phyloP scores from a whole-genome alignment of 2,113 vertebrate species.

The Talpa occidentalis region DNA sequence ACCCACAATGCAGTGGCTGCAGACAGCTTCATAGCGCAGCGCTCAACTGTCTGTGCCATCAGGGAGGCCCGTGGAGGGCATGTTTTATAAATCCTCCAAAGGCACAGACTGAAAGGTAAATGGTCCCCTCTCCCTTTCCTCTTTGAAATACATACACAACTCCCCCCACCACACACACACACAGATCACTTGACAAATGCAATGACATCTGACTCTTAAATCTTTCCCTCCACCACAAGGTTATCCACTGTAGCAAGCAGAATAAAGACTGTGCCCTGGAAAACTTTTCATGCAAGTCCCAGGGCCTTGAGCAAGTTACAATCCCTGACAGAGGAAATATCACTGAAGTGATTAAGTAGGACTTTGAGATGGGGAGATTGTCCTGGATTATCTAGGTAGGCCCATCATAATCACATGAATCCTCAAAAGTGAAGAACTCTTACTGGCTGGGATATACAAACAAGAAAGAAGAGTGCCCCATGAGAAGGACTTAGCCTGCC shows the following conservation, averaged over 20 bases:
- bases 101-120: neutral
- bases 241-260: neutral
- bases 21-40: too few species aligned
- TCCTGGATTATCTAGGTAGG: neutral
- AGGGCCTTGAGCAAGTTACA: neutral
- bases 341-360: neutral
- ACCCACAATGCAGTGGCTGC: too few species aligned
- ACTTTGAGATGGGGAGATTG: neutral
- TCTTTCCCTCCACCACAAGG: neutral
- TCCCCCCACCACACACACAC: neutral
- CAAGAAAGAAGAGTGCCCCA: neutral
- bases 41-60: too few species aligned
- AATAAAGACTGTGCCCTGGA: neutral
- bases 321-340: neutral
- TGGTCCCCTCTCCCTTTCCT: neutral
- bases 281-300: neutral
- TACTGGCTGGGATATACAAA: neutral
- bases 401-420: neutral
- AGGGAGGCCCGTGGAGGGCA: too few species aligned
- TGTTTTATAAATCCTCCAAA: neutral
- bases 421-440: neutral
- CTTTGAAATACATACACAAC: neutral
- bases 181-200: neutral
- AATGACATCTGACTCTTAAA: neutral
- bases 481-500: neutral